A percentile compares a stretch with the other conserved stretches of the same genome.
These are phyloP conservation scores for Potorous gilbertii DNA, from an alignment of 2,797 vertebrate species.

Conservation along the genomic window DNA sequence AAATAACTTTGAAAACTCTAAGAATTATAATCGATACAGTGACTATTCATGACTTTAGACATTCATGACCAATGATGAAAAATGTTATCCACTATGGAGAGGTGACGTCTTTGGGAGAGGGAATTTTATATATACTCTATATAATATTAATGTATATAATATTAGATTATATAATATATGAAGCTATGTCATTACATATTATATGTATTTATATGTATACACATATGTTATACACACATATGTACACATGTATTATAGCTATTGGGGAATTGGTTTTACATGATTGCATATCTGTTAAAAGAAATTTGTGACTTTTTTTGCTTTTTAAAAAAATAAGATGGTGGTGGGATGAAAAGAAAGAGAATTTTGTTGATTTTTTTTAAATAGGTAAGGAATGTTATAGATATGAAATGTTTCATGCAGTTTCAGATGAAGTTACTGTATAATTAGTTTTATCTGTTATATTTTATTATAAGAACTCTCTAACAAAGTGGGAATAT, in stretches of 20 bases:
- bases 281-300: background rate
- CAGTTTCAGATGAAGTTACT: background rate
- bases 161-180: background rate
- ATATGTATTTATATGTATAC: background rate
- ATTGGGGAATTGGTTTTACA: background rate
- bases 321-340: background rate
- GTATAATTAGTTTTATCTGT: background rate
- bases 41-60: background rate
- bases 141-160: background rate
- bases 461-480: background rate
- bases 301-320: background rate
- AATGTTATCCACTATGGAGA: background rate
- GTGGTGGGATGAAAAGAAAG: background rate
- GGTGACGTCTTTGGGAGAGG: background rate
- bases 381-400: background rate
- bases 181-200: background rate
- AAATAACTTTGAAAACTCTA: background rate
- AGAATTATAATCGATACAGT: background rate
- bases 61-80: background rate
- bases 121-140: background rate
- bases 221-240: background rate
- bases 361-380: background rate
- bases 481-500: background rate
- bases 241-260: background rate
- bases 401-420: background rate